Evolutionary conservation across 2,113 vertebrate genomes (phyloP).

Genomic region (Todiramphus saurophagus): DNA sequence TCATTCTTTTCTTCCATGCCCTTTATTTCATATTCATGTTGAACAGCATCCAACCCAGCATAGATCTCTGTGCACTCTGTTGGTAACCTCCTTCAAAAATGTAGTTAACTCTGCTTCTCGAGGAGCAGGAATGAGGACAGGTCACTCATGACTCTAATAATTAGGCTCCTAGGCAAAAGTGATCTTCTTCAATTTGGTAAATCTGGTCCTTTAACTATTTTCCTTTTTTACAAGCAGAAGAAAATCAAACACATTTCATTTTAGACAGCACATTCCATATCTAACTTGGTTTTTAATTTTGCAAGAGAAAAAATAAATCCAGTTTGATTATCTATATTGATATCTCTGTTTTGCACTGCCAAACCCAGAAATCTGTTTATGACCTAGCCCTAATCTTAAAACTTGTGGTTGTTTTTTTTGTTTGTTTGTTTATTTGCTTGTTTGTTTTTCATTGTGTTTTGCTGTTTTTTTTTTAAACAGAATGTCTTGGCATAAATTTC

Average conservation of each 20-base stretch:
- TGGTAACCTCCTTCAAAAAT: neutral
- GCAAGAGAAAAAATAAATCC: neutral
- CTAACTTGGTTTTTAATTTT: neutral
- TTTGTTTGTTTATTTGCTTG: too few relatives aligned
- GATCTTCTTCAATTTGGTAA: neutral
- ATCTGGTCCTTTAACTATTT: neutral
- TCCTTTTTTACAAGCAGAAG: neutral
- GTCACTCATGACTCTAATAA: neutral
- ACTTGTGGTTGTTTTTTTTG: neutral
- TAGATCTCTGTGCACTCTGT: neutral
- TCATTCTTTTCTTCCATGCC: neutral
- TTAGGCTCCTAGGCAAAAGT: neutral
- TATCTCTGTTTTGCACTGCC: neutral
- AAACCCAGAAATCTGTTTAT: neutral
- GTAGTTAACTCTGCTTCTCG: neutral
- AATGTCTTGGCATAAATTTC: neutral
- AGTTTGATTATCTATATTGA: neutral
- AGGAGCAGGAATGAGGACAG: neutral
- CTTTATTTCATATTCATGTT: neutral
- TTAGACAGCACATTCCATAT: neutral
- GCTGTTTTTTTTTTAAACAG: neutral
- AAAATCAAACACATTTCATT: neutral
- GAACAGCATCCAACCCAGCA: neutral
- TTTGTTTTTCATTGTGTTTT: too few relatives aligned
- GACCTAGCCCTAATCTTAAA: neutral